phyloP scores from a whole-genome alignment of 1,140 invertebrate species.

The Conus ventricosus region DNA sequence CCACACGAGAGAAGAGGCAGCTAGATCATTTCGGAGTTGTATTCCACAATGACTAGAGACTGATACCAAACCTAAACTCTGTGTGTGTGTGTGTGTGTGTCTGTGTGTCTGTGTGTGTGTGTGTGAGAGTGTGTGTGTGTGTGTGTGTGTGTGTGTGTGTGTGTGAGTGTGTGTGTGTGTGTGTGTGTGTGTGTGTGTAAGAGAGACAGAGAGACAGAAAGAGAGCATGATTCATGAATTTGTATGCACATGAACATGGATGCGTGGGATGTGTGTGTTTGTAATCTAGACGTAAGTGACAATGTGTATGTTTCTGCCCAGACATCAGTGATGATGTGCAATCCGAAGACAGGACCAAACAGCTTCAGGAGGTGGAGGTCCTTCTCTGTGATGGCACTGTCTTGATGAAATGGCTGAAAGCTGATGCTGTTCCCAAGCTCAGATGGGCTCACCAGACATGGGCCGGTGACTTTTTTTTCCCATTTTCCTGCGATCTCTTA shows the following conservation, averaged over 20 bases:
- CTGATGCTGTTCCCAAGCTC: not conserved
- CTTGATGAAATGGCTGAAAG: not conserved
- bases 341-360: not conserved
- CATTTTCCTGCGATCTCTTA: too few species aligned
- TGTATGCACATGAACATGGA: not conserved
- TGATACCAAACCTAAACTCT: too few species aligned
- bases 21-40: too few species aligned
- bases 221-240: not conserved
- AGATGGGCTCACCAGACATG: not conserved
- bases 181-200: not conserved
- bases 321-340: not conserved
- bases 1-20: too few species aligned
- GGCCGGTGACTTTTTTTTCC: not conserved
- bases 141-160: not conserved
- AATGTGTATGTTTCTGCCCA: too few species aligned
- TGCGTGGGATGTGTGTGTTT: too few species aligned
- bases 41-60: too few species aligned
- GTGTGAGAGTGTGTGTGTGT: not conserved
- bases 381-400: not conserved
- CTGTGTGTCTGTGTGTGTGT: not conserved
- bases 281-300: too few species aligned
- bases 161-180: not conserved
- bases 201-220: not conserved
- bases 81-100: not conserved
- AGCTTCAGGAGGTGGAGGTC: not conserved